Conservation (phyloP, 1,140 invertebrate genomes). For the Nylanderia fulva region DNA sequence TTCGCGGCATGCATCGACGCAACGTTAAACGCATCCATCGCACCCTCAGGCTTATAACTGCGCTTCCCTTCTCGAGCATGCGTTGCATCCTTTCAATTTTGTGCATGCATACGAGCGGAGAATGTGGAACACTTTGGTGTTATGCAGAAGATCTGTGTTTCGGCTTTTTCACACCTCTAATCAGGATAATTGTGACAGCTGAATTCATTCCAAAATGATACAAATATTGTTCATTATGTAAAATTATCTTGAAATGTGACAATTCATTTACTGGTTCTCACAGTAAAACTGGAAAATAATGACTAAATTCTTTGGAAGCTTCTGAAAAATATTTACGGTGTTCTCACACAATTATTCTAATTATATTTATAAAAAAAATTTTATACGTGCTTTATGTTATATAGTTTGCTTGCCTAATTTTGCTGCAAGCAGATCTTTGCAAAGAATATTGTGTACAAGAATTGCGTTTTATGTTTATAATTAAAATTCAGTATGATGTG, state of each 20-base stretch:
- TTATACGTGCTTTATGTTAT: neutral
- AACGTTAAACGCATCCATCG: constrained; percentile 30
- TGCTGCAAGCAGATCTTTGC: too few relatives aligned
- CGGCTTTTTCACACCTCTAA: constrained; percentile 44
- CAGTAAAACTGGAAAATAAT: neutral
- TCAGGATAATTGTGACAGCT: constrained; percentile 14
- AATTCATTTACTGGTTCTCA: neutral
- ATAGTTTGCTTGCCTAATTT: neutral
- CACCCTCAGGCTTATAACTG: constrained; percentile 55
- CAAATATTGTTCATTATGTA: neutral
- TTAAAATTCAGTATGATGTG: neutral
- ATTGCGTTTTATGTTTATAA: neutral
- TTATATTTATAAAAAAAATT: neutral
- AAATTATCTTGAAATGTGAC: neutral
- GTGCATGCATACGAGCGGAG: neutral
- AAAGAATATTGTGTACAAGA: too few relatives aligned
- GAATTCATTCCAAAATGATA: constrained; percentile 3
- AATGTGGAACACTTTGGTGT: neutral
- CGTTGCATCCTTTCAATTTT: constrained; percentile 22
- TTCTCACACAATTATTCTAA: neutral
- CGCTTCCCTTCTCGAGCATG: constrained; percentile 38
- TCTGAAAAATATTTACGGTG: neutral
- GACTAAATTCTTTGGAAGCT: neutral
- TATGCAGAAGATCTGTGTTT: constrained; percentile 33
- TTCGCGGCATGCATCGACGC: constrained; percentile 50